phyloP scores from a whole-genome alignment of 1,140 invertebrate genomes.

The Anastrepha ludens region DNA sequence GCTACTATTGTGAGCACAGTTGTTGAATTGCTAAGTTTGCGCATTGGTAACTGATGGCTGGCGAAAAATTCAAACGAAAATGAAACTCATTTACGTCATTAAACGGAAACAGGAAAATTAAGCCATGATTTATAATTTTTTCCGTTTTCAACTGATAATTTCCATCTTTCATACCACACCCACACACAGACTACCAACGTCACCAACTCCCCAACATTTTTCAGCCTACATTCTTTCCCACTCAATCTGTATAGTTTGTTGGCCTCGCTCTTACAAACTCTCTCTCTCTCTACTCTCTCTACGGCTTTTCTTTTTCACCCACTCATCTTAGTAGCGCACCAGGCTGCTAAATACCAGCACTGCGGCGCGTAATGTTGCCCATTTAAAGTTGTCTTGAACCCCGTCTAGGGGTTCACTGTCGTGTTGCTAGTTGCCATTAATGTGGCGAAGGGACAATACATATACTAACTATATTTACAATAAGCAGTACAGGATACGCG shows the following conservation, averaged over 20 bases:
- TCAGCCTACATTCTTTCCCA: not conserved
- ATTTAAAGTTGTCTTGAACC: constrained; percentile 11
- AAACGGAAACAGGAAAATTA: constrained; percentile 57
- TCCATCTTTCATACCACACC: not conserved
- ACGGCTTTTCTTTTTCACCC: not conserved
- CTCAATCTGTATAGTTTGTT: not conserved
- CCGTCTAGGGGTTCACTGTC: not conserved
- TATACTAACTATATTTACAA: not conserved
- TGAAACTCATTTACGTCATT: constrained; percentile 54
- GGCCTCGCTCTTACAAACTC: not conserved
- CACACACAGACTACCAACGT: no score
- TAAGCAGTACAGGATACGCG: not conserved
- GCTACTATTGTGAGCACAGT: no score
- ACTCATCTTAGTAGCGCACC: not conserved
- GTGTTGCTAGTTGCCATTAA: not conserved
- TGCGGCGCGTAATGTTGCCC: constrained; percentile 38
- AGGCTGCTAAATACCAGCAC: constrained; percentile 15
- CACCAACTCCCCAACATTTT: not conserved
- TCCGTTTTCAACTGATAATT: constrained; percentile 40
- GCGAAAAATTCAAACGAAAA: constrained; percentile 45
- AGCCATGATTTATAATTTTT: constrained; percentile 58
- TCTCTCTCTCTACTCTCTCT: not conserved
- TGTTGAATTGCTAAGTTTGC: not conserved
- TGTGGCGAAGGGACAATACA: constrained; percentile 25
- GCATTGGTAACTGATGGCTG: not conserved